Conservation (phyloP, 2,888 invertebrate genomes). For the Aphodius sticticus region DNA sequence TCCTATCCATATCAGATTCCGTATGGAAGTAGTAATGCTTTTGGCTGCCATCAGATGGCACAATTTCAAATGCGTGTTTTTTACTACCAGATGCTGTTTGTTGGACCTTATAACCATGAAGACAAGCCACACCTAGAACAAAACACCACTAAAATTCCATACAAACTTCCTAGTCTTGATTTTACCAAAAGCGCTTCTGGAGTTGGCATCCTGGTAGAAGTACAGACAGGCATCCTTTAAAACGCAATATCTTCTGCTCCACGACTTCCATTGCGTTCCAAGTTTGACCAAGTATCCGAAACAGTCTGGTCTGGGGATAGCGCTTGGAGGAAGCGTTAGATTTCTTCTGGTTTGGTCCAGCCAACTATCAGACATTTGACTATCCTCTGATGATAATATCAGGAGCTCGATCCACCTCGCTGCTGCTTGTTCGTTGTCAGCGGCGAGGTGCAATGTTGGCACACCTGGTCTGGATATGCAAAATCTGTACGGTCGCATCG, state of each 20-base stretch:
- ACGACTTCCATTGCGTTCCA: constrained; percentile 85
- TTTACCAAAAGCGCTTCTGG: constrained; percentile 88
- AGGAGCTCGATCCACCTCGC: constrained; percentile 82
- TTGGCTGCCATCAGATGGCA: constrained; percentile 87
- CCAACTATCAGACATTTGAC: constrained; percentile 67
- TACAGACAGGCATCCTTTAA: constrained; percentile 94
- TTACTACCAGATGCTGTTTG: constrained; percentile 84
- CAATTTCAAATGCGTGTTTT: constrained; percentile 90
- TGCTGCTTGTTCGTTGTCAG: constrained; percentile 76
- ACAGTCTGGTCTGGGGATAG: constrained; percentile 86
- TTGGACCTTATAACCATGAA: constrained; percentile 94
- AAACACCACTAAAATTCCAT: neutral
- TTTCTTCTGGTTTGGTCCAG: constrained; percentile 80
- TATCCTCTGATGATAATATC: constrained; percentile 76
- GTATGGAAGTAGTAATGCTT: constrained; percentile 92
- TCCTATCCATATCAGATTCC: constrained; percentile 94
- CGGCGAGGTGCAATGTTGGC: constrained; percentile 79
- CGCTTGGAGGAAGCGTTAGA: constrained; percentile 81
- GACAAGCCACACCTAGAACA: constrained; percentile 82
- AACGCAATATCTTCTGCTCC: constrained; percentile 93
- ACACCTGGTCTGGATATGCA: constrained; percentile 75
- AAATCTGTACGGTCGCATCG: constrained; percentile 70
- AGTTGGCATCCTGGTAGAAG: constrained; percentile 89
- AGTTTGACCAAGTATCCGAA: constrained; percentile 92
- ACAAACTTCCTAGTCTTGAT: neutral